A percentile compares a stretch with the other conserved stretches of the same genome.
These are phyloP conservation scores for Oxyruncus cristatus DNA, from an alignment of 2,113 vertebrate genomes.

Conservation along the genomic window DNA sequence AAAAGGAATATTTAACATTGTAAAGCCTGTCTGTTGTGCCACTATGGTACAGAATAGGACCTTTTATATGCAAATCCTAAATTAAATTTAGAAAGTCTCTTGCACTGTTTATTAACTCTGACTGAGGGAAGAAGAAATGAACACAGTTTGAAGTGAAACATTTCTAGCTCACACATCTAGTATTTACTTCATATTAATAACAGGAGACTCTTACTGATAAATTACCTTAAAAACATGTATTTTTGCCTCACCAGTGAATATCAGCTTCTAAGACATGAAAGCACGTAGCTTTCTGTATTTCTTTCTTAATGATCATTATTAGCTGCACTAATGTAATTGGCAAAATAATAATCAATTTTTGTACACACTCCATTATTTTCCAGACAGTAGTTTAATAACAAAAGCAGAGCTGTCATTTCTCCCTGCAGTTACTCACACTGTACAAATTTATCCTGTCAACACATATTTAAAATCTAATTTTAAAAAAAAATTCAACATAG, in stretches of 20 bases:
- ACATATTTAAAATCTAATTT: slow-evolving; percentile 76
- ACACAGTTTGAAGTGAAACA: background rate
- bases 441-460: slow-evolving; percentile 73
- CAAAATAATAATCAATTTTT: slow-evolving; percentile 75
- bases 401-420: slow-evolving; percentile 71
- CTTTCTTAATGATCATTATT: slow-evolving; percentile 64
- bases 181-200: slow-evolving; percentile 48
- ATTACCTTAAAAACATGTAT: background rate
- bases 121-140: background rate
- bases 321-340: slow-evolving; percentile 67
- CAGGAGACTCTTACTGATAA: slow-evolving; percentile 36
- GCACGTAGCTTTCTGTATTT: slow-evolving; percentile 10
- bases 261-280: slow-evolving; percentile 49
- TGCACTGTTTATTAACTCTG: background rate
- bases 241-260: slow-evolving; percentile 46
- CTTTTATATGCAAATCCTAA: background rate
- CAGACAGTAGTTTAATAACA: slow-evolving; percentile 72
- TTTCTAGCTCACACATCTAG: background rate
- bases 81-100: slow-evolving; percentile 10
- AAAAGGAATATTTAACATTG: slow-evolving; percentile 50
- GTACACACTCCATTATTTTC: slow-evolving; percentile 69
- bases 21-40: slow-evolving; percentile 7
- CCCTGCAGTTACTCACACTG: slow-evolving; percentile 58
- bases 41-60: background rate
- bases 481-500: slow-evolving; percentile 33